Base-by-base conservation (phyloP, 2,888 invertebrate genomes). In the Ormia ochracea region DNA sequence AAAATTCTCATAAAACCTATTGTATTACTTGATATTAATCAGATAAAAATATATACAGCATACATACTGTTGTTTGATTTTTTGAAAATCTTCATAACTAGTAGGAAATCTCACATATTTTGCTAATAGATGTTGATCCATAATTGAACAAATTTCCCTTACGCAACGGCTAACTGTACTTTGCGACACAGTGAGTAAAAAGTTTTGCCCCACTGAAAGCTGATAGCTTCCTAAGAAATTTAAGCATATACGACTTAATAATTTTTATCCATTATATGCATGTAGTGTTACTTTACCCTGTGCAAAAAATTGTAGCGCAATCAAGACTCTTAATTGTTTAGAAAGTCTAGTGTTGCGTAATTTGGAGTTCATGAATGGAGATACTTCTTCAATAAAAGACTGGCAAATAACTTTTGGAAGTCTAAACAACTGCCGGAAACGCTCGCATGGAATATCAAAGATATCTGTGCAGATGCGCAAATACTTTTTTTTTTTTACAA, bases 1-100 rank as follows among this genome's bases (percentile, higher is more conserved):
- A 4, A 63, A 63, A n/a, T 63, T 63, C 48, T 48, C 45, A 12
- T 59, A 41, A 59, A 43, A 59, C 10, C 59, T 59, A 21, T 56
- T 12, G 10, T 21, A 12, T 33, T 36, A 6, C 23, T 12, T 36
- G 17, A 2, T 31, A 31, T 31, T 33, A 54, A 33, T 21, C 23
- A 56, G 10, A 56, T 12, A 56, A 36, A 12, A 19, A 56, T 10
- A 36, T n/a, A 36, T 21, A 3, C 12, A 43, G 17, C 43, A 43
- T 17, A 59, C 23, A 21, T 59, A 59, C 59, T 28, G n/a, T 10
- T 59, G 43, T 10, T 59, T 59, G 43, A 43, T 59, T 41, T 5
- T 19, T 9, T 43, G 26, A 9, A 14, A 41, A 43, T 41, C 41
- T 28, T 59, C 59, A 10, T 26, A 28, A 21, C 26, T 59, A 28